Base-by-base conservation (phyloP, 2,113 vertebrate genomes). In the Ictidomys tridecemlineatus region DNA sequence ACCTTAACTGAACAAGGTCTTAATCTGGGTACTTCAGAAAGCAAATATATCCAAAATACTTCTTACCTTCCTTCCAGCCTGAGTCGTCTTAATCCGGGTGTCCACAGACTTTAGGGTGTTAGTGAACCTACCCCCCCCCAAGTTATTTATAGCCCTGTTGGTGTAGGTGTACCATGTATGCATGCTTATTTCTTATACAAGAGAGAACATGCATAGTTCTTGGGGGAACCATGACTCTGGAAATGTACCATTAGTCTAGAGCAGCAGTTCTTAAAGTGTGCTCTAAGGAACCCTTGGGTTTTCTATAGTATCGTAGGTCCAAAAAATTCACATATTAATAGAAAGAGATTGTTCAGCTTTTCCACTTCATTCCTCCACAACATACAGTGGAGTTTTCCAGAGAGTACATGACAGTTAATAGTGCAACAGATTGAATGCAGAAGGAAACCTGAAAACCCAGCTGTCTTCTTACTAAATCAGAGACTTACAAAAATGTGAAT, bases 291-390 rank as follows among this genome's bases (percentile, higher is more conserved):
- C 20, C 67, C 22, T 72, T 8, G 20, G 58, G 30, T 76, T 91
- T 89, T 51, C 79, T 93, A 28, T 48, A 80, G 17, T 69, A 34
- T 89, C 58, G 39, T 28, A 94, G 42, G n/a, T 72, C 83, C 65
- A 34, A 82, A 72, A 9, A n/a, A 63, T 56, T 85, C 73, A 17
- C 42, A 16, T 80, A 82, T 77, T 80, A 39, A 93, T 58, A 51
- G 37, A 67, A 90, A 67, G 14, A 82, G 24, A 37, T 51, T 24
- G 2, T 61, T 65, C 53, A 17, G 56, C 30, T 48, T 69, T 96
- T 96, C 70, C 13, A 73, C n/a, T 73, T 96, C 61, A 42, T 72
- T 79, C 42, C 85, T 53, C 96, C 22, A 56, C 32, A 82, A 26
- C 8, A 4, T 53, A 39, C 53, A 72, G 11, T 56, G 69, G 58